Evolutionary conservation across 1,140 invertebrate genomes (phyloP).

Genomic region (Stenopsyche tienmushanensis): DNA sequence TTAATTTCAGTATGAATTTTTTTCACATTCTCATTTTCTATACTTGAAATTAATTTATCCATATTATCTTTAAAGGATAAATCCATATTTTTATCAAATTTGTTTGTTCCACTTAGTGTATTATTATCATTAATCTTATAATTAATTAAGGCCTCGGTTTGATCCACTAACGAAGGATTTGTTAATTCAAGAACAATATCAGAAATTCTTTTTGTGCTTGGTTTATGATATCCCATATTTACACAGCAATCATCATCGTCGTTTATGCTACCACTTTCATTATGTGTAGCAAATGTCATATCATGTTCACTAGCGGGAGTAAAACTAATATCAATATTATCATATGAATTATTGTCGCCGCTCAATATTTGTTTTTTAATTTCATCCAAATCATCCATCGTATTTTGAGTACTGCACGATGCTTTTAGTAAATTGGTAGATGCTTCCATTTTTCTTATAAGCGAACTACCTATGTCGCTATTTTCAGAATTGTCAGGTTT

Average conservation of each 20-base stretch:
- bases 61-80: too few relatives aligned
- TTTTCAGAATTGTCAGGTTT: slow-evolving; percentile 31
- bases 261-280: slow-evolving; percentile 6
- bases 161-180: slow-evolving; percentile 28
- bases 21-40: too few relatives aligned
- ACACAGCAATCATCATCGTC: slow-evolving; percentile 35
- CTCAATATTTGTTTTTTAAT: not conserved
- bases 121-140: slow-evolving; percentile 7
- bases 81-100: too few relatives aligned
- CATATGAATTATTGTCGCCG: not conserved
- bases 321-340: not conserved
- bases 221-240: too few relatives aligned
- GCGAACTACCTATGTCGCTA: not conserved
- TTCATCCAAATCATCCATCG: not conserved
- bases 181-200: slow-evolving; percentile 23
- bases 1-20: too few relatives aligned
- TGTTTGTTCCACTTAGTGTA: not conserved
- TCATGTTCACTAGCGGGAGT: slow-evolving; percentile 7
- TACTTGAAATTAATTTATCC: too few relatives aligned
- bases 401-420: too few relatives aligned
- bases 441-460: slow-evolving; percentile 6
- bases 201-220: slow-evolving; percentile 16
- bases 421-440: not conserved
- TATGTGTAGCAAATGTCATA: slow-evolving; percentile 26
- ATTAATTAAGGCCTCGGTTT: slow-evolving; percentile 37